Conservation (phyloP, 2,888 invertebrate genomes). For the Drosophila pseudotakahashii region DNA sequence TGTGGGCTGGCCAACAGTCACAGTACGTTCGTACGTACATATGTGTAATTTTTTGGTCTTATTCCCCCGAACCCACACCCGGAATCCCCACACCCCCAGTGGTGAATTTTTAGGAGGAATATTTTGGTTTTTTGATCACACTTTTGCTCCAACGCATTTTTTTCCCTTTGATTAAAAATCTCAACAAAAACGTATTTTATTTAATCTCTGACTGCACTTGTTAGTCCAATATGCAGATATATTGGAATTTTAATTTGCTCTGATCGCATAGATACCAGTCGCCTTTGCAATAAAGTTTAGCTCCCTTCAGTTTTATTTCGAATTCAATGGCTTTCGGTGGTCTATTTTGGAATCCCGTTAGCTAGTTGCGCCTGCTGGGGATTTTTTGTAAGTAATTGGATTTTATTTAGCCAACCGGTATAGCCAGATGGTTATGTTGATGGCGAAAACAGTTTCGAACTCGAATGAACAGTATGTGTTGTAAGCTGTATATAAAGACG, state of each 20-base stretch:
- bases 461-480: conserved; percentile 1
- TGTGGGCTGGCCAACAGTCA: conserved; percentile 45
- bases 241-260: conserved; percentile 73
- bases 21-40: conserved; percentile 46
- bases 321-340: conserved; percentile 58
- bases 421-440: conserved; percentile 23
- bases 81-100: not conserved
- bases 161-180: conserved; percentile 66
- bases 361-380: conserved; percentile 46
- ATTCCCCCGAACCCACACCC: conserved; percentile 1
- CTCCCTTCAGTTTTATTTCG: conserved; percentile 46
- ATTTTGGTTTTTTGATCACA: conserved; percentile 29
- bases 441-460: not conserved
- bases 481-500: not conserved
- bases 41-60: conserved; percentile 54
- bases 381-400: conserved; percentile 57
- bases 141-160: conserved; percentile 4
- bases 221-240: conserved; percentile 55
- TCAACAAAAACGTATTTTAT: conserved; percentile 65
- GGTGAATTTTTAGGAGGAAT: conserved; percentile 21
- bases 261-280: conserved; percentile 40
- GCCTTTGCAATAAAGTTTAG: conserved; percentile 28
- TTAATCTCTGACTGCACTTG: conserved; percentile 55
- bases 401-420: conserved; percentile 54
- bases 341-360: conserved; percentile 24